Base-by-base conservation (phyloP, 2,888 invertebrate genomes). In the Morpho achilles region DNA sequence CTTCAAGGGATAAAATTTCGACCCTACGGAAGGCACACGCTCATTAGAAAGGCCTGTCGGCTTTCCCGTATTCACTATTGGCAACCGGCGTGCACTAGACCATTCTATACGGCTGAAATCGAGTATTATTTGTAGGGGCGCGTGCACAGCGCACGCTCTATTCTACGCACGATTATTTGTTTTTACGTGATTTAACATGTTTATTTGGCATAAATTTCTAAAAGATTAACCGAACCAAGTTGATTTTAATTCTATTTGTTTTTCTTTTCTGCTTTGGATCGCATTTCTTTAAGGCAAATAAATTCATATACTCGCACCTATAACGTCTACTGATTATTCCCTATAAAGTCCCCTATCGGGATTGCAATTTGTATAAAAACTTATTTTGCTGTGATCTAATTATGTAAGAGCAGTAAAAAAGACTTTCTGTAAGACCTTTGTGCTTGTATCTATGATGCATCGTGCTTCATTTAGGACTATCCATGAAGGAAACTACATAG, bases 171-270 rank as follows among this genome's bases (percentile, higher is more conserved):
- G 73, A 69, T 73, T 85, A 84, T 87, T 88, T 87, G 84, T 78
- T 84, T 81, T 82, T 88, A 84, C 84, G 74, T 85, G 82, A 86
- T 86, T 85, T 85, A 82, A 82, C 79, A 74, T 80, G 81, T 81
- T 79, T 80, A 80, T 81, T 80, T 68, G 69, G 56, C 55, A 48
- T 56, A 52, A 51, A 47, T 8, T 41, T 47, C 39, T 53, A 32
- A 46, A 8, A 8, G 8, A 45, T 39, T 39, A 44, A 52, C 10
- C 9, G 42, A n/a, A 16, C 23, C 32, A 10, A 7, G 8, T 52
- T 32, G 32, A 51, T 6, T 23, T n/a, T 41, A 6, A 6, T 47
- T 7, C 46, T 22, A 41, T 47, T 53, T 47, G 0, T 47, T 47
- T n/a, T 41, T 32, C 32, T 3, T 32, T 32, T 32, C 32, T 3